Evolutionary conservation across 2,113 vertebrate species (phyloP), one percentile per base, ranked within the genome.

Genomic region (Microcebus tavaratra): DNA sequence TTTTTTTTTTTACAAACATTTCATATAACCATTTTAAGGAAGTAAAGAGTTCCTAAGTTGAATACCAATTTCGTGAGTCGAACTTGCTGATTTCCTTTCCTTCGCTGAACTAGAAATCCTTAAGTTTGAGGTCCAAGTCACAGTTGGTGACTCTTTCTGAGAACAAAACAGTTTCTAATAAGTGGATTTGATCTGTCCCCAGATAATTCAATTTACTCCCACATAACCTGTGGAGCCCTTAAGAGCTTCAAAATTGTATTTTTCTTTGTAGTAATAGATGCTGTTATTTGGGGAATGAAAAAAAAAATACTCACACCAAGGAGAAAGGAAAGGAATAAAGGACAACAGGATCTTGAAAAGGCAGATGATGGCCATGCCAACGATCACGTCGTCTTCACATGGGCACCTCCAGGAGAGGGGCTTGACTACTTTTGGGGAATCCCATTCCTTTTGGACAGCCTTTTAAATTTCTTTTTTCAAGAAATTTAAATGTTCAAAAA

Each of bases 191-290:
- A 92, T 83, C 48, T 91, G 20, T 50, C 42, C 68, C 84, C 63
- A 61, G 72, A 94, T 67, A 53, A 59, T 61, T 75, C 61, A 14
- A 18, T 70, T 91, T 68, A 61, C 34, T 93, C 29, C 36, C 67
- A 50, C 5, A 0, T 50, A 88, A 95, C 12, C 81, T 73, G 18
- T n/a, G 61, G 10, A 72, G n/a, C 53, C 42, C 76, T 93, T 73
- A 57, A 59, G 36, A 48, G 82, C 72, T 79, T 39, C 34, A 70
- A 36, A 63, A 53, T 20, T 88, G 29, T 88, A 21, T 12, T 59
- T n/a, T 48, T n/a, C 79, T 70, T 90, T 68, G 23, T 84, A 45
- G 67, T 79, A 68, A 88, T 45, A 87, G 65, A 90, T 88, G 91
- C 4, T 63, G 21, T 79, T 87, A 67, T 95, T 93, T 72, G 1